Base-by-base conservation (phyloP, 2,888 invertebrate genomes). In the Epinotia brunnichana region DNA sequence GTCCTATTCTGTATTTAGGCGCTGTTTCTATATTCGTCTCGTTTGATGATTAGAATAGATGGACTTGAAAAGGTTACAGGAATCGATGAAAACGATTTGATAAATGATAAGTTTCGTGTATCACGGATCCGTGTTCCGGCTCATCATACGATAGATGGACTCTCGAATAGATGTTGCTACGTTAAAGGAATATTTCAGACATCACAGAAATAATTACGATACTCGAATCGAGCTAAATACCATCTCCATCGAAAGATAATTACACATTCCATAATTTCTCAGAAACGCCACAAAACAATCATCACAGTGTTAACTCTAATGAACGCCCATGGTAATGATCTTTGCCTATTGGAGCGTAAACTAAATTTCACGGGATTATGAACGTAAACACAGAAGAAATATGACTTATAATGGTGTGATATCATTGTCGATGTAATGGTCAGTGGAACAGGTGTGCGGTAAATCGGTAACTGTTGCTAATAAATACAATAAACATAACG, bases 391-490 rank as follows among this genome's bases (percentile, higher is more conserved):
- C 64, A 64, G 75, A 70, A 76, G 74, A 76, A 69, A 74, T 78
- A 78, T 21, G 75, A 68, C 70, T 68, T 29, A 73, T 64, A 74
- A 75, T 78, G 21, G 73, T 63, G 39, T 72, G 64, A 62, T 17
- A 66, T 53, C 13, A 56, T 19, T 51, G 44, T 35, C 48, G 70
- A 13, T 75, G 74, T 57, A 74, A 73, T 83, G 87, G 86, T 86
- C 86, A 87, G 86, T 83, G 73, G 83, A 79, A 77, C 81, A 81
- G 77, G 76, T 78, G 78, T 85, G 88, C 87, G 85, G 88, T 88
- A 86, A 81, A 79, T 78, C 75, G 78, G 75, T 86, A 85, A 85
- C 87, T 83, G 86, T 86, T 82, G 80, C 80, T 79, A 77, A 75
- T 67, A 78, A 81, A 80, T 81, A 82, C 79, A 83, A 83, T 83